phyloP scores from a whole-genome alignment of 2,888 invertebrate genomes.

The Anagyrus pseudococci region DNA sequence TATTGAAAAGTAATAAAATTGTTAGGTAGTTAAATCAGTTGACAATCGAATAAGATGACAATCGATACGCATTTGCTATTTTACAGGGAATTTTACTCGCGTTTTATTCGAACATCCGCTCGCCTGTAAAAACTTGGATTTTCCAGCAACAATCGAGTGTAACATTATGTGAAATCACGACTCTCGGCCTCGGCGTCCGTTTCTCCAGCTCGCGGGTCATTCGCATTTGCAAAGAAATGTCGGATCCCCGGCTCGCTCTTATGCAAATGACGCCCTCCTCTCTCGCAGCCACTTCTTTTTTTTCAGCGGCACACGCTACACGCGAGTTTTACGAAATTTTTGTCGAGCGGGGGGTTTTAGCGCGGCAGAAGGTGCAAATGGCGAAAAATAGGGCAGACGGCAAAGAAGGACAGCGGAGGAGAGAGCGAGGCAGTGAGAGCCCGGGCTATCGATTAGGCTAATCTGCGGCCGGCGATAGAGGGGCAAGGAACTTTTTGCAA shows the following conservation, averaged over 20 bases:
- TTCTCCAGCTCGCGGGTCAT: not conserved
- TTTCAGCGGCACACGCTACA: constrained; percentile 7
- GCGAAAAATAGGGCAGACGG: not conserved
- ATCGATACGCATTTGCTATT: no score
- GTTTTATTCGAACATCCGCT: no score
- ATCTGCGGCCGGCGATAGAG: no score
- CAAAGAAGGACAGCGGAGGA: not conserved
- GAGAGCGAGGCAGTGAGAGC: not conserved
- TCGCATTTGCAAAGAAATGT: constrained; percentile 33
- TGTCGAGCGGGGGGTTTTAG: constrained; percentile 12
- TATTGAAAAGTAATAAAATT: no score
- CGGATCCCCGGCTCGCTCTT: constrained; percentile 19
- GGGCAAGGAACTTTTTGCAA: constrained; percentile 31
- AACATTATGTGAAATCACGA: no score
- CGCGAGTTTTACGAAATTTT: constrained; percentile 32
- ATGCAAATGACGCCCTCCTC: constrained; percentile 22
- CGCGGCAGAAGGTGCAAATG: constrained; percentile 21
- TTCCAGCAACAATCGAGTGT: no score
- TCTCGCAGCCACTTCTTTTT: constrained; percentile 14
- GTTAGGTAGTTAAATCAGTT: no score
- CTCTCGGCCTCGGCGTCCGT: not conserved
- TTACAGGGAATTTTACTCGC: no score
- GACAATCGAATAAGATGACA: no score
- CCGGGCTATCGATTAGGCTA: constrained; percentile 34
- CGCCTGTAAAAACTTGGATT: no score